Percentiles rank a stretch among this genome's conserved stretches.
phyloP scores from a whole-genome alignment of 53 echinoderm and acorn worm species.

The Mesocentrotus franciscanus region DNA sequence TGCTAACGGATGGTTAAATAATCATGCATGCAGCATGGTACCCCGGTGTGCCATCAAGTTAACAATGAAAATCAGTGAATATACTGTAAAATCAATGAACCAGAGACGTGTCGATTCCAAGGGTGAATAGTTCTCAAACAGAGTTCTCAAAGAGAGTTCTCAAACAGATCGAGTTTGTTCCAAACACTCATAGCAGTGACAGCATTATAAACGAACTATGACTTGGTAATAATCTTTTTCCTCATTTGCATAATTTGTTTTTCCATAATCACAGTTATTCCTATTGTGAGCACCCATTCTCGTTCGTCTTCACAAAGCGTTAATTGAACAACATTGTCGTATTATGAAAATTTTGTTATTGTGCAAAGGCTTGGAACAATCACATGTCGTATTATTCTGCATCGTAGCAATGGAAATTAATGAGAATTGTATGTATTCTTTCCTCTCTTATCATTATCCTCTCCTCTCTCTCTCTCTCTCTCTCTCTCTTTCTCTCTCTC shows the following conservation, averaged over 20 bases:
- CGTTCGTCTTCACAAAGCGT: not conserved
- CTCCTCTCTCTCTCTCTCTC: no score
- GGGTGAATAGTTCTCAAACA: no score
- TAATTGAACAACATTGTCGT: no score
- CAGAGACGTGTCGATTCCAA: no score
- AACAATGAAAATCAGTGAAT: not conserved
- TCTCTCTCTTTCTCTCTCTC: conserved; percentile 7
- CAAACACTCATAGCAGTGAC: not conserved
- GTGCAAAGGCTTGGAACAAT: not conserved
- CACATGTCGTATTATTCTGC: no score
- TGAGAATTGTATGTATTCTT: no score
- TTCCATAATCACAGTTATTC: not conserved
- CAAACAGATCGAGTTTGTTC: no score
- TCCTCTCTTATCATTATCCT: no score
- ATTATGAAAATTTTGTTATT: no score
- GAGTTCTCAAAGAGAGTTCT: no score
- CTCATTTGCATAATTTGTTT: not conserved
- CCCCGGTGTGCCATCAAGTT: not conserved
- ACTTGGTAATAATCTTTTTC: not conserved
- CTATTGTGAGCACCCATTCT: not conserved
- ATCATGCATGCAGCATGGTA: not conserved
- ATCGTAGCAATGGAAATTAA: no score
- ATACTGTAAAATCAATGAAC: not conserved
- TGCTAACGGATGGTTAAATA: not conserved
- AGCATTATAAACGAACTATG: not conserved